Percentiles rank a stretch among this genome's conserved stretches.
phyloP scores from a whole-genome alignment of 2,888 invertebrate species.

The Conistra vaccinii region DNA sequence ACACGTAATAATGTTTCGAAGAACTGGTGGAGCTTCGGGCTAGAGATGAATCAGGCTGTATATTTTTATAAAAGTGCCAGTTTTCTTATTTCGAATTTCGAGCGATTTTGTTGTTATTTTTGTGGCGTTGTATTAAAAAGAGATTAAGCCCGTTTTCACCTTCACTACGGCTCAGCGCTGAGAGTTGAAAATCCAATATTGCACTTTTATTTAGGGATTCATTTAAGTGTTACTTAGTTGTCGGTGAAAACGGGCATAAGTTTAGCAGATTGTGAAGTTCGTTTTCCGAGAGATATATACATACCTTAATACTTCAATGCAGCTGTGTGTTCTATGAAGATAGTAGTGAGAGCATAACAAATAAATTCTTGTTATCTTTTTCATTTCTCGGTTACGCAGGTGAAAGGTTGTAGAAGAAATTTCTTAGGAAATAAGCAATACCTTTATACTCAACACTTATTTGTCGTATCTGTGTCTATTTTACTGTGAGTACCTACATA shows the following conservation, averaged over 20 bases:
- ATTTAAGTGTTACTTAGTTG: too few species aligned
- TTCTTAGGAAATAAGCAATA: too few species aligned
- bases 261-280: not conserved
- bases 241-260: too few species aligned
- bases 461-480: too few species aligned
- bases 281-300: not conserved
- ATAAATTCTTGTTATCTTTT: not conserved
- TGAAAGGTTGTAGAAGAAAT: too few species aligned
- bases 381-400: too few species aligned
- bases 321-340: not conserved
- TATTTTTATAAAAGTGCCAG: not conserved
- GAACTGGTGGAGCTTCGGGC: not conserved
- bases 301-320: not conserved
- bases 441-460: too few species aligned
- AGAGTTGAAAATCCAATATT: too few species aligned
- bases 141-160: not conserved
- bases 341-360: not conserved
- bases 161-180: too few species aligned
- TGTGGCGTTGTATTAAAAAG: not conserved
- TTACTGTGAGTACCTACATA: too few species aligned
- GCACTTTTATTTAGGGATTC: too few species aligned
- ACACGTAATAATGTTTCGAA: slow-evolving; percentile 17
- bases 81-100: not conserved
- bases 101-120: not conserved
- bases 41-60: not conserved